A percentile compares a stretch with the other conserved stretches of the same genome.
Conservation (phyloP, 2,797 vertebrate genomes). For the Tamandua tetradactyla region DNA sequence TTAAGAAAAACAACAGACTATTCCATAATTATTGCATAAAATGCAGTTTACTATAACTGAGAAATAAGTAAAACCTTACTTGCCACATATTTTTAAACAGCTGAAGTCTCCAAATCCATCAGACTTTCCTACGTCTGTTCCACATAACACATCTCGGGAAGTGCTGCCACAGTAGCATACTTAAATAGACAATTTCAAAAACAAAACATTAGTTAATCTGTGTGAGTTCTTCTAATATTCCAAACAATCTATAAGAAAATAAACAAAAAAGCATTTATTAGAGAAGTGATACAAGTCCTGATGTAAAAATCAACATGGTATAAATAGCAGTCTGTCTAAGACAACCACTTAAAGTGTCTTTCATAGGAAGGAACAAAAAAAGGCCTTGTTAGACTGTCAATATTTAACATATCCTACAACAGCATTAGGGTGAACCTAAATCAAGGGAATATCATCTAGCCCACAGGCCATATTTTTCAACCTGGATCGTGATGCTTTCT, state of each 20-base stretch:
- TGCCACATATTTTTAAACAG: constrained; percentile 93
- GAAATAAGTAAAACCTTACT: constrained; percentile 87
- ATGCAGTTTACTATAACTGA: constrained; percentile 7
- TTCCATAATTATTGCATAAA: neutral
- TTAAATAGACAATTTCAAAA: constrained; percentile 79
- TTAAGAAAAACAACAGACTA: constrained; percentile 52
- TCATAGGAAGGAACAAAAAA: neutral
- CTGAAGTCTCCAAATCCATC: constrained; percentile 93
- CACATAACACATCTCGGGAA: constrained; percentile 91
- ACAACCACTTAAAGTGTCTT: neutral
- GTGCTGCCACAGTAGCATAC: constrained; percentile 94
- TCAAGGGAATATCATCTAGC: neutral
- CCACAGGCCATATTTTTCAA: neutral
- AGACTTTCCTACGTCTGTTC: constrained; percentile 90
- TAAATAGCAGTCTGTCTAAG: neutral
- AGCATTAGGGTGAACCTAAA: neutral
- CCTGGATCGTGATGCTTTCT: neutral
- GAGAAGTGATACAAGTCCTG: neutral
- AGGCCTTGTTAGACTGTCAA: neutral
- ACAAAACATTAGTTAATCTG: constrained; percentile 56
- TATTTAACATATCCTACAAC: neutral
- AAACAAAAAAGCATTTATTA: constrained; percentile 36
- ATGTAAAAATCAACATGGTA: neutral
- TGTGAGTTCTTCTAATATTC: constrained; percentile 35
- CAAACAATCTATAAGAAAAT: neutral